A percentile compares a stretch with the other conserved stretches of the same genome.
phyloP scores from a whole-genome alignment of 1,140 invertebrate genomes.

The Catajapyx aquilonaris region DNA sequence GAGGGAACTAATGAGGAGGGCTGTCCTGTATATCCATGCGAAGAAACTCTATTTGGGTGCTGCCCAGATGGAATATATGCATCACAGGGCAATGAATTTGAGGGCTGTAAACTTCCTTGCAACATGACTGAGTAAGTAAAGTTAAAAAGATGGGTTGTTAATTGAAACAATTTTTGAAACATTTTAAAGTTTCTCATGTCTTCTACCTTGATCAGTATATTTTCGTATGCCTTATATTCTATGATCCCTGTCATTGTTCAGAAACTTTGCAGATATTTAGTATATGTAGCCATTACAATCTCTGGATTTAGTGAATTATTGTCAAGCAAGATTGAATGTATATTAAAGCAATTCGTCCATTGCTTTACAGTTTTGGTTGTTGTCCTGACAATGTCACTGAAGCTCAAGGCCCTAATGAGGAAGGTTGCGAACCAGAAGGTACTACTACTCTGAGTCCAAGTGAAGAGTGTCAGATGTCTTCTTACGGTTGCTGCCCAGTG shows the following conservation, averaged over 20 bases:
- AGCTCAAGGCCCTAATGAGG: constrained; percentile 31
- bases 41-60: constrained; percentile 60
- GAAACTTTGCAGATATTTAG: too few relatives aligned
- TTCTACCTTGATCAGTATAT: too few relatives aligned
- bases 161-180: too few relatives aligned
- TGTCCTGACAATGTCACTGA: constrained; percentile 39
- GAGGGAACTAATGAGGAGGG: constrained; percentile 43
- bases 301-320: too few relatives aligned
- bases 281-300: too few relatives aligned
- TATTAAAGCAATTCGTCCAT: too few relatives aligned
- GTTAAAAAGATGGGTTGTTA: too few relatives aligned
- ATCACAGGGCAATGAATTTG: constrained; percentile 57
- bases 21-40: constrained; percentile 52
- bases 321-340: too few relatives aligned
- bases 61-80: constrained; percentile 58
- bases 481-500: constrained; percentile 40
- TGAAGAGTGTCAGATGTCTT: constrained; percentile 22
- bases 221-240: too few relatives aligned
- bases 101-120: constrained; percentile 68
- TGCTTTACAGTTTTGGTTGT: constrained; percentile 32
- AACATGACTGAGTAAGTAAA: too few relatives aligned
- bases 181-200: too few relatives aligned
- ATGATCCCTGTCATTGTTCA: too few relatives aligned
- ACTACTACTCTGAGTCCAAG: constrained; percentile 4
- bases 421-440: constrained; percentile 25